Percentiles rank a stretch among this genome's conserved stretches.
These are phyloP conservation scores for Tetranychus piercei DNA, from an alignment of 2,888 invertebrate species.

Conservation along the genomic window DNA sequence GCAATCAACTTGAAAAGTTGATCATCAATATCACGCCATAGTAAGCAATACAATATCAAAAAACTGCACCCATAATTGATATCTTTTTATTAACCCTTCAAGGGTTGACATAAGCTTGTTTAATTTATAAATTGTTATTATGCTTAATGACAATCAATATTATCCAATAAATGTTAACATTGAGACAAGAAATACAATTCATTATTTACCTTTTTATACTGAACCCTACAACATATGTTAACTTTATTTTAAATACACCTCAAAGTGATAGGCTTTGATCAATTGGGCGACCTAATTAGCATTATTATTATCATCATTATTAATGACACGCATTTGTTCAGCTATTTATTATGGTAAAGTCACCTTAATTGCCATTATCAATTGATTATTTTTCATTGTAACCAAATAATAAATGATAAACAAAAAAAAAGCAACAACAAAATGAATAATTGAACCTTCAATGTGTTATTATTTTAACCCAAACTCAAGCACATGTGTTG, in stretches of 20 bases:
- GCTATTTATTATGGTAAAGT: not conserved
- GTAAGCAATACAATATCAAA: not conserved
- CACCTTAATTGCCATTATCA: not conserved
- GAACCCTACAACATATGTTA: too few species aligned
- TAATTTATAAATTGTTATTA: not conserved
- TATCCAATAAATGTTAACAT: too few species aligned
- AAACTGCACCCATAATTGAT: not conserved
- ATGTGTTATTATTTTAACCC: too few species aligned
- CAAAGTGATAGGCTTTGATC: not conserved
- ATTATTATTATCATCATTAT: not conserved
- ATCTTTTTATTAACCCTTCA: not conserved
- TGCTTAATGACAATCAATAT: not conserved
- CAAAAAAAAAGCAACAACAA: not conserved
- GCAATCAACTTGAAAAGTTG: not conserved
- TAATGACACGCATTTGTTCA: not conserved
- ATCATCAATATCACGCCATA: slow-evolving; percentile 1
- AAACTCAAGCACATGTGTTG: too few species aligned
- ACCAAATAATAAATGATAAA: not conserved
- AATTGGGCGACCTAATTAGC: not conserved
- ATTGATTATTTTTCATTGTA: not conserved
- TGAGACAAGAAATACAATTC: too few species aligned
- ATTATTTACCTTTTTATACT: too few species aligned
- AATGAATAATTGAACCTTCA: too few species aligned
- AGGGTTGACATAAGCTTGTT: not conserved
- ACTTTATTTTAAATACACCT: not conserved